Conservation (phyloP, 2,888 invertebrate species). For the Amaurobius ferox region DNA sequence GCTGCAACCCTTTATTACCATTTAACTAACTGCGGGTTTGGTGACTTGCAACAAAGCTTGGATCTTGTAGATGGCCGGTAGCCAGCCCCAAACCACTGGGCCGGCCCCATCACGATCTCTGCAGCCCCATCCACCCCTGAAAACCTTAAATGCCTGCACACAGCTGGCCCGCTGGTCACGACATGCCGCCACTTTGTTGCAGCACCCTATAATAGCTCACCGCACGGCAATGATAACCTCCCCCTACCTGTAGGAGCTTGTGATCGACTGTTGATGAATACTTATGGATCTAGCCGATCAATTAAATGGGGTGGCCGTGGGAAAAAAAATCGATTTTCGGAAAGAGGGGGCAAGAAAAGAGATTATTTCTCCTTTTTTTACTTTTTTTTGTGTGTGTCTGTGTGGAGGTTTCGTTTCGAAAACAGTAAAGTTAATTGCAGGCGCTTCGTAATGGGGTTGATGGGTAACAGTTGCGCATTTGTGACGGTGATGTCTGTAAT, state of each 20-base stretch:
- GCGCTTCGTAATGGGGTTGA: conserved; percentile 10
- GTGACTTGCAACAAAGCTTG: neutral
- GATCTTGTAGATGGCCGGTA: conserved; percentile 36
- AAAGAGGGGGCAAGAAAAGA: neutral
- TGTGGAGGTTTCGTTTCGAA: neutral
- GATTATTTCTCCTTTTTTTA: neutral
- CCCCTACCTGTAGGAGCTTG: conserved; percentile 18
- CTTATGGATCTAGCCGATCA: conserved; percentile 33
- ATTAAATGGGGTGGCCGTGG: conserved; percentile 58
- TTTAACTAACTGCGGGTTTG: neutral
- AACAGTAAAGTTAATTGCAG: conserved; percentile 29
- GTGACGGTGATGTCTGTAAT: neutral
- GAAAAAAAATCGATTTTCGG: conserved; percentile 37
- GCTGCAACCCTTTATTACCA: conserved; percentile 12
- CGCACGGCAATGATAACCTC: neutral
- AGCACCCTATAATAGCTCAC: conserved; percentile 45
- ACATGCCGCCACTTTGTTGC: conserved; percentile 59
- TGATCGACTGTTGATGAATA: conserved; percentile 58
- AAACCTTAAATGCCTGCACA: conserved; percentile 35
- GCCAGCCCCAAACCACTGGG: conserved; percentile 56
- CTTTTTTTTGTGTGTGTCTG: neutral
- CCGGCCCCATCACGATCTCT: conserved; percentile 43
- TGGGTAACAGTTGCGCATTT: conserved; percentile 31
- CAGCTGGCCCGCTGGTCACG: conserved; percentile 55
- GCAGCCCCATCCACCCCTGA: conserved; percentile 4